These are phyloP conservation scores for Drosophila paulistorum DNA, from an alignment of 1,140 invertebrate species.

Conservation along the genomic window DNA sequence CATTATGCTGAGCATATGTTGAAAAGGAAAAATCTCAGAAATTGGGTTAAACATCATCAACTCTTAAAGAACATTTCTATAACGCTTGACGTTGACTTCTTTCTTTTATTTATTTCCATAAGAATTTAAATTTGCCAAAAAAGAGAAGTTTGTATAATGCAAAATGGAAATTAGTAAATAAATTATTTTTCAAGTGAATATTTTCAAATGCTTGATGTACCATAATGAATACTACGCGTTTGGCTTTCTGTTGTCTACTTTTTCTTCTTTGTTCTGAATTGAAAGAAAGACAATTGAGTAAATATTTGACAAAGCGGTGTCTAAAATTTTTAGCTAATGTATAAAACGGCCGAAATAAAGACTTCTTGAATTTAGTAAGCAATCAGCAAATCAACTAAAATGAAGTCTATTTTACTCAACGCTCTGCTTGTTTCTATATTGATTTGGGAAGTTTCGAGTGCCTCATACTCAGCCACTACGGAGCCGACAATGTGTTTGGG, in stretches of 20 bases:
- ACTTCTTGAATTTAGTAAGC: slow-evolving; percentile 15
- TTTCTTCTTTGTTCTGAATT: background rate
- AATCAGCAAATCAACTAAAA: background rate
- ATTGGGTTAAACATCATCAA: too few relatives aligned
- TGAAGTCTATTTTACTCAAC: background rate
- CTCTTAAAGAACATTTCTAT: too few relatives aligned
- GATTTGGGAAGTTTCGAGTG: background rate
- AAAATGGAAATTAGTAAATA: too few relatives aligned
- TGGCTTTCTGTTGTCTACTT: background rate
- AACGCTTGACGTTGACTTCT: too few relatives aligned
- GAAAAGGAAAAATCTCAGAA: too few relatives aligned
- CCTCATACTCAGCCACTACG: background rate
- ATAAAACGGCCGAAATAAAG: slow-evolving; percentile 18
- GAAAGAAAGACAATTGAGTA: slow-evolving; percentile 31
- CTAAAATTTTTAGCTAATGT: slow-evolving; percentile 20
- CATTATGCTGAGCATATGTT: too few relatives aligned
- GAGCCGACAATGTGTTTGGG: background rate
- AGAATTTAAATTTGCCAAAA: too few relatives aligned
- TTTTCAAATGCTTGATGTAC: too few relatives aligned
- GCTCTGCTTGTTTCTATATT: background rate
- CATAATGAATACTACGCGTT: background rate
- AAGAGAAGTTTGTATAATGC: too few relatives aligned
- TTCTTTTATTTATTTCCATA: too few relatives aligned
- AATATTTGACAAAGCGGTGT: slow-evolving; percentile 19
- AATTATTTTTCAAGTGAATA: too few relatives aligned